These are phyloP conservation scores for Diaphora mendica DNA, from an alignment of 2,888 invertebrate genomes.

Conservation along the genomic window DNA sequence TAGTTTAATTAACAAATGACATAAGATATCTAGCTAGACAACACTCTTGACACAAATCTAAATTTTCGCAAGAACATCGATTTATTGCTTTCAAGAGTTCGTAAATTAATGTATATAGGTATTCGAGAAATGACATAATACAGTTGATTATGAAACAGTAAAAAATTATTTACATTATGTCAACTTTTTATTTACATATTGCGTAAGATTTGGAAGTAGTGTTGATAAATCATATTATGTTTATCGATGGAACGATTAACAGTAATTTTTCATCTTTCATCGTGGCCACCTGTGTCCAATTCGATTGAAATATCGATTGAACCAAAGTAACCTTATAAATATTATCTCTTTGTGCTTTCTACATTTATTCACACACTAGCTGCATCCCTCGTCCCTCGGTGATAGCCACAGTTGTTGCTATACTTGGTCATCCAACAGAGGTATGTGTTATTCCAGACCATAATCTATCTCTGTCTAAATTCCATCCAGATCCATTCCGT, in stretches of 20 bases:
- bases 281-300: background rate
- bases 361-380: too few relatives aligned
- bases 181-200: background rate
- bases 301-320: background rate
- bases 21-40: background rate
- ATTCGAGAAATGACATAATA: background rate
- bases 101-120: conserved; percentile 1
- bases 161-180: background rate
- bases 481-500: too few relatives aligned
- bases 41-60: background rate
- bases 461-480: too few relatives aligned
- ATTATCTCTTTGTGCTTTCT: too few relatives aligned
- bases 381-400: too few relatives aligned
- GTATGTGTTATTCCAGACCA: too few relatives aligned
- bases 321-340: background rate
- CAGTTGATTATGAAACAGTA: background rate
- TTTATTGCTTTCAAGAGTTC: background rate
- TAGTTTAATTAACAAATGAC: background rate
- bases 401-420: too few relatives aligned
- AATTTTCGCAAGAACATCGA: background rate
- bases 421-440: too few relatives aligned
- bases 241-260: background rate
- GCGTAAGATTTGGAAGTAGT: background rate
- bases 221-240: background rate
- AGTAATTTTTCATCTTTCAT: background rate